Evolutionary conservation across 2,888 invertebrate species (phyloP), one percentile per base, ranked within the genome.

Genomic region (Therioaphis trifolii): DNA sequence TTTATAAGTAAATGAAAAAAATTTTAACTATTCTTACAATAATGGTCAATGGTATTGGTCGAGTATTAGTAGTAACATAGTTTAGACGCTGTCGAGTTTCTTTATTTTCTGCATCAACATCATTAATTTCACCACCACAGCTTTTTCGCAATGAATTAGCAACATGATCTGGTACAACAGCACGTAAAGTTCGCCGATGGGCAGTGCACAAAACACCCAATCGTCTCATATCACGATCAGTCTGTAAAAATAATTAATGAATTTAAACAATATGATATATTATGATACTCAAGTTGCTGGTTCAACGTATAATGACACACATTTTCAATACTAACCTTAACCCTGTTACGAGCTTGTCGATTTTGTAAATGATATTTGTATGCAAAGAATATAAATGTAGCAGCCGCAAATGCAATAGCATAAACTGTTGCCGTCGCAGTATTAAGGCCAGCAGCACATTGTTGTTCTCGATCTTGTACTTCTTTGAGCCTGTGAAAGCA

Each of bases 241-340:
- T 43, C 78, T 78, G 21, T 75, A 75, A n/a, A 72, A 46, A 29
- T 55, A 40, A 58, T 40, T 12, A n/a, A 46, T 7, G 21, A 43
- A n/a, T 35, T 40, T 18, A 58, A 66, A n/a, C n/a, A 3, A 35
- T n/a, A 11, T 40, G n/a, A 43, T 43, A 43, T 11, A 66, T 12
- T 40, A 68, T 24, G 24, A 11, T n/a, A 21, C 4, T 11, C n/a
- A 68, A 21, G 2, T 12, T 43, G 3, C 21, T 68, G 21, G 0
- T 14, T 3, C 21, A 43, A 43, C 40, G 1, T 3, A 21, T 35
- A 7, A 11, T 58, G 9, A 58, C 12, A 55, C 2, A 11, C 0
- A 18, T 40, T 78, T 55, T 7, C 40, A 40, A 55, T 68, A 78
- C 27, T 68, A 18, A 78, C 78, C 27, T 78, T 78, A 40, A 78